These are phyloP conservation scores for Cyclina sinensis DNA, from an alignment of 1,140 invertebrate species.

Conservation along the genomic window DNA sequence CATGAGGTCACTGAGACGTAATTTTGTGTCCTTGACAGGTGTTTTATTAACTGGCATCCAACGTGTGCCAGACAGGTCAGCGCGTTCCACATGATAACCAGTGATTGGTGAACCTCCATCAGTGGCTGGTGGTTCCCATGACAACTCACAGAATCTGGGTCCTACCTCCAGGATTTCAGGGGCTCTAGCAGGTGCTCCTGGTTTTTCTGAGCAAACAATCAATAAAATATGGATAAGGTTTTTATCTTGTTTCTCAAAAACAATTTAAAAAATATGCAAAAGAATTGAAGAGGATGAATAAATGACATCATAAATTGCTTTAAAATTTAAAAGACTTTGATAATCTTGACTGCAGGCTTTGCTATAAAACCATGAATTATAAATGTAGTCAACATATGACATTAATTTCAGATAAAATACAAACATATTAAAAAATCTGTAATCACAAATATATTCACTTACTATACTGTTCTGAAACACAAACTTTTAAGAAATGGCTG, in stretches of 20 bases:
- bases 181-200: conserved; percentile 76
- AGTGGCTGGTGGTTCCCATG: conserved; percentile 98
- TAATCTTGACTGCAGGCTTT: too few relatives aligned
- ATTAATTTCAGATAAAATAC: too few relatives aligned
- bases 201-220: conserved; percentile 74
- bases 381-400: too few relatives aligned
- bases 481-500: too few relatives aligned
- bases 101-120: conserved; percentile 97
- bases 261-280: background rate
- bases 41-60: conserved; percentile 97
- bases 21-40: conserved; percentile 94
- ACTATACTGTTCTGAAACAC: too few relatives aligned
- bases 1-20: conserved; percentile 93
- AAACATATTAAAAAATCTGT: too few relatives aligned
- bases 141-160: conserved; percentile 96
- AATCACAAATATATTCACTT: too few relatives aligned
- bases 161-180: conserved; percentile 94
- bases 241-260: too few relatives aligned
- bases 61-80: conserved; percentile 86
- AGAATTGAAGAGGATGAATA: background rate
- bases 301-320: conserved; percentile 5
- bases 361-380: too few relatives aligned
- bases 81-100: conserved; percentile 92
- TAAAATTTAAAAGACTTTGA: too few relatives aligned
- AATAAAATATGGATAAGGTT: background rate